phyloP scores from a whole-genome alignment of 2,888 invertebrate species.

The Drosophila anomelani region DNA sequence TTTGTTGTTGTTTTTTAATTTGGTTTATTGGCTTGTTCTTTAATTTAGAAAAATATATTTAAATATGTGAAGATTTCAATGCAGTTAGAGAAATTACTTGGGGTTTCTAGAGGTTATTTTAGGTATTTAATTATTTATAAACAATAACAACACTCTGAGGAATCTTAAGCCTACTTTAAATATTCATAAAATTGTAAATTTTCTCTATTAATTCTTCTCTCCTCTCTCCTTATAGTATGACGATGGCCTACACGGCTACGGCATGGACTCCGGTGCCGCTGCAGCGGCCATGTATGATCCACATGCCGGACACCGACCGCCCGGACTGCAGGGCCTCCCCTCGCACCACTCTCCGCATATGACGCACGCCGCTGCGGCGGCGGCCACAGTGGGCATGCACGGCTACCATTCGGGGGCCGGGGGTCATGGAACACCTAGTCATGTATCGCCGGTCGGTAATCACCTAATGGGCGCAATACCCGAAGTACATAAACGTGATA shows the following conservation, averaged over 20 bases:
- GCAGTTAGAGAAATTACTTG: background rate
- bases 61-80: constrained; percentile 18
- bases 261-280: constrained; percentile 89
- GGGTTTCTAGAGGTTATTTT: too few relatives aligned
- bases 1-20: constrained; percentile 22
- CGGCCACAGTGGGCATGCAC: constrained; percentile 87
- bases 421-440: constrained; percentile 88
- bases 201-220: background rate
- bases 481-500: constrained; percentile 98
- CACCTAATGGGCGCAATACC: constrained; percentile 94
- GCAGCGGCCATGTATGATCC: constrained; percentile 90
- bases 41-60: constrained; percentile 45
- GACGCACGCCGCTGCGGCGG: constrained; percentile 88
- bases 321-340: constrained; percentile 87
- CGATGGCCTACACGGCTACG: constrained; percentile 96
- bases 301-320: constrained; percentile 88
- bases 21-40: constrained; percentile 38
- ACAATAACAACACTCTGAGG: constrained; percentile 25
- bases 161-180: background rate
- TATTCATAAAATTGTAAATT: background rate
- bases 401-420: constrained; percentile 86
- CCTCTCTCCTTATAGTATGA: constrained; percentile 90
- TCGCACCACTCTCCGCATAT: constrained; percentile 93
- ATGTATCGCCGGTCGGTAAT: constrained; percentile 93
- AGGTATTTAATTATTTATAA: background rate